Evolutionary conservation across 2,888 invertebrate genomes (phyloP), one percentile per base, ranked within the genome.

Genomic region (Drosophila quinaria): DNA sequence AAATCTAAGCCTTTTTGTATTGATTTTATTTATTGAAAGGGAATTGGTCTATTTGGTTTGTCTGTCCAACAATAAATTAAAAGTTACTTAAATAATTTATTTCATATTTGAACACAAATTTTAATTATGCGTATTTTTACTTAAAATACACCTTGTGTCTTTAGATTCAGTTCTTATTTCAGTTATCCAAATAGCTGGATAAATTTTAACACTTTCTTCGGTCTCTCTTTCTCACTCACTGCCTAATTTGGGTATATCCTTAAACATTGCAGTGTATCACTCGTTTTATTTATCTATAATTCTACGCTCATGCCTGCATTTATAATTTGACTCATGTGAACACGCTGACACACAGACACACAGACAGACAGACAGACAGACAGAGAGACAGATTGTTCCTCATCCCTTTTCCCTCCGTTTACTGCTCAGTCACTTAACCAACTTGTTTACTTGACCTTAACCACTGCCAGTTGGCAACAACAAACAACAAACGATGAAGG

Each of bases 391-490:
- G 25, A 25, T 5, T 25, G 25, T 1, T 25, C 5, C 25, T 8
- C 9, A 33, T 10, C 13, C 4, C 11, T 1, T 17, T 25, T 3
- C 35, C 17, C 25, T 4, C 13, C 35, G 9, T 19, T 5, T n/a
- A 8, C 25, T 33, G 44, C 44, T 4, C 19, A 19, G 46, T 49
- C 11, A 31, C 25, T 50, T 44, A 41, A 60, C 47, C 39, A 33
- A 58, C 42, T 76, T 76, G 74, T 76, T 75, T 67, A 72, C 81
- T 80, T 82, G 84, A 87, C 82, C 87, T 84, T 78, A 85, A 70
- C 72, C 79, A 75, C 68, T 80, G 56, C 55, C 78, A 63, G 69
- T 55, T 71, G 68, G 50, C 59, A 74, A 39, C 60, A 63, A 69
- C 51, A 50, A 74, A 39, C 60, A 63, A 69, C 51, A 50, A 52